These are phyloP conservation scores for Bettongia penicillata DNA, from an alignment of 2,113 vertebrate species.

Conservation along the genomic window DNA sequence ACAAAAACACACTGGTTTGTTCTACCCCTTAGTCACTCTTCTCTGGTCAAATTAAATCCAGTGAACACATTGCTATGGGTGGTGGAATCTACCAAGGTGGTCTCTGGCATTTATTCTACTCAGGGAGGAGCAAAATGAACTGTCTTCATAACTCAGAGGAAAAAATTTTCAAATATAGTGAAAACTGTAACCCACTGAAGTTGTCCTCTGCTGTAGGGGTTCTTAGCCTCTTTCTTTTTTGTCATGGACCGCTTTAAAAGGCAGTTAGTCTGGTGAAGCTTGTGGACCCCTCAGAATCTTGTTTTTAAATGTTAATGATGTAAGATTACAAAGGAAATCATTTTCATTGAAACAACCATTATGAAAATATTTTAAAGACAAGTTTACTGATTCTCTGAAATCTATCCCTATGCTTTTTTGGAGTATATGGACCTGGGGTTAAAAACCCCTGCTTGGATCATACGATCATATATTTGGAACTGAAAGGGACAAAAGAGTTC, in stretches of 20 bases:
- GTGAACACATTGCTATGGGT: background rate
- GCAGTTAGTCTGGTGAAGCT: background rate
- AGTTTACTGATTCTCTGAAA: background rate
- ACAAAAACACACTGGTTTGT: background rate
- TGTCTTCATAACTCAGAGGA: background rate
- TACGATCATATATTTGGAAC: background rate
- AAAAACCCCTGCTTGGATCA: background rate
- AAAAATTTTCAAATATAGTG: background rate
- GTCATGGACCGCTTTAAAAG: background rate
- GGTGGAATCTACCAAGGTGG: background rate
- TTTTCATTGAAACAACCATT: background rate
- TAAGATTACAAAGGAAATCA: background rate
- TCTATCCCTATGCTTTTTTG: background rate
- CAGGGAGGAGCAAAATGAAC: background rate
- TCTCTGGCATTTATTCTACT: background rate
- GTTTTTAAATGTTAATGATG: background rate
- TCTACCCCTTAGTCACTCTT: background rate
- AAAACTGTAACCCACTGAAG: background rate
- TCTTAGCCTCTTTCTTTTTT: background rate
- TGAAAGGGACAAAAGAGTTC: background rate
- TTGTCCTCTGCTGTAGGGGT: background rate
- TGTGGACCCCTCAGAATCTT: background rate
- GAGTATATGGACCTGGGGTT: background rate
- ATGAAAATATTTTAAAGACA: background rate
- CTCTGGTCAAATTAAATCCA: background rate